These are phyloP conservation scores for Lutjanus argentimaculatus DNA, from an alignment of 2,797 vertebrate genomes.

Conservation along the genomic window DNA sequence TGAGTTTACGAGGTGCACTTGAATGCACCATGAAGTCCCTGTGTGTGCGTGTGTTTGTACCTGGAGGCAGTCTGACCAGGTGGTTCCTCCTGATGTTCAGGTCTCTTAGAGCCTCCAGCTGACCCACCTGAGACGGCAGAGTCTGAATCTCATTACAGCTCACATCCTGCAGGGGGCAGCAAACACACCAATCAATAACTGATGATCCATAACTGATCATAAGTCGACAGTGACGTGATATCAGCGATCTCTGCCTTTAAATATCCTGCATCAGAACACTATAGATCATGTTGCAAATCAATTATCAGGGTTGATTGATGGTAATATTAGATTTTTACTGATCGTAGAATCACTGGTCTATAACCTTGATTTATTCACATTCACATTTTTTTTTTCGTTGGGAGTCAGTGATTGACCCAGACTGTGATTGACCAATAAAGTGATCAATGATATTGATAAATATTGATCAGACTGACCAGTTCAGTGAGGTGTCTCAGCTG, in stretches of 20 bases:
- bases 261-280: not conserved
- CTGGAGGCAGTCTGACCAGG: conserved; percentile 92
- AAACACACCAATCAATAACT: not conserved
- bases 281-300: not conserved
- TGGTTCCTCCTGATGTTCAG: conserved; percentile 96
- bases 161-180: conserved; percentile 88
- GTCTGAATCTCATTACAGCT: conserved; percentile 99
- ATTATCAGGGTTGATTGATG: not conserved
- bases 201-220: not conserved
- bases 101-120: conserved; percentile 92
- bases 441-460: too few species aligned
- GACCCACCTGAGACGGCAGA: conserved; percentile 93
- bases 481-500: conserved; percentile 93
- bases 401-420: too few species aligned
- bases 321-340: not conserved
- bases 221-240: not conserved
- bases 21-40: too few species aligned
- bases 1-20: too few species aligned
- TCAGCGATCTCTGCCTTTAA: not conserved
- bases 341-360: too few species aligned
- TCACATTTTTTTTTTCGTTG: too few species aligned
- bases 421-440: too few species aligned
- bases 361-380: too few species aligned
- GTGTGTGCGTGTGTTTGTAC: conserved; percentile 36
- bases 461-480: conserved; percentile 87